These are phyloP conservation scores for Molossus molossus DNA, from an alignment of 2,797 vertebrate species.

Conservation along the genomic window DNA sequence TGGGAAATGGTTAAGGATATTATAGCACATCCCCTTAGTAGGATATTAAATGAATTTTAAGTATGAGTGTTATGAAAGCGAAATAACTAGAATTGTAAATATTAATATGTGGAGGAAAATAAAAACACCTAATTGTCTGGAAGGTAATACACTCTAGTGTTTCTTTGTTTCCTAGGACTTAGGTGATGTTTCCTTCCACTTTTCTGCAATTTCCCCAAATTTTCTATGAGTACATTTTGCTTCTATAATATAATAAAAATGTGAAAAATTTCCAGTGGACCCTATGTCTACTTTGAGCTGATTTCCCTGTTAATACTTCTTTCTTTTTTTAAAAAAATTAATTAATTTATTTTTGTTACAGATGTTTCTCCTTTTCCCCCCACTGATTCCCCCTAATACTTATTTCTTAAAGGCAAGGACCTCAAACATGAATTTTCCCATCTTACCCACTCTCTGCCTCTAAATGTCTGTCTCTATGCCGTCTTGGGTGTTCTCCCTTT, in stretches of 20 bases:
- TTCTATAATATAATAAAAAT: slow-evolving; percentile 45
- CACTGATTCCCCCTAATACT: background rate
- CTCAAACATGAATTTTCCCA: background rate
- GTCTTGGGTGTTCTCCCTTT: background rate
- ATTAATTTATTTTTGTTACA: too few relatives aligned
- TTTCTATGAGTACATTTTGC: slow-evolving; percentile 25
- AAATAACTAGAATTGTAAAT: background rate
- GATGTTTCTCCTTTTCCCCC: too few relatives aligned
- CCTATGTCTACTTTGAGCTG: background rate
- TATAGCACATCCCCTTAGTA: background rate
- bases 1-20: background rate
- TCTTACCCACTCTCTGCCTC: background rate
- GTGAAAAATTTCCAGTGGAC: background rate
- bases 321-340: background rate
- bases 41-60: slow-evolving; percentile 42
- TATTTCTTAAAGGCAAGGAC: background rate
- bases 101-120: background rate
- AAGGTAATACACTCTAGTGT: background rate
- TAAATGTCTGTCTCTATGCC: background rate
- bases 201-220: slow-evolving; percentile 60
- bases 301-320: slow-evolving; percentile 34
- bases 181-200: slow-evolving; percentile 13
- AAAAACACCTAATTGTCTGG: background rate
- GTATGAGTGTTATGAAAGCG: slow-evolving; percentile 5
- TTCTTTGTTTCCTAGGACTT: slow-evolving; percentile 48